These are phyloP conservation scores for Trichogramma dendrolimi DNA, from an alignment of 2,888 invertebrate species.

Conservation along the genomic window DNA sequence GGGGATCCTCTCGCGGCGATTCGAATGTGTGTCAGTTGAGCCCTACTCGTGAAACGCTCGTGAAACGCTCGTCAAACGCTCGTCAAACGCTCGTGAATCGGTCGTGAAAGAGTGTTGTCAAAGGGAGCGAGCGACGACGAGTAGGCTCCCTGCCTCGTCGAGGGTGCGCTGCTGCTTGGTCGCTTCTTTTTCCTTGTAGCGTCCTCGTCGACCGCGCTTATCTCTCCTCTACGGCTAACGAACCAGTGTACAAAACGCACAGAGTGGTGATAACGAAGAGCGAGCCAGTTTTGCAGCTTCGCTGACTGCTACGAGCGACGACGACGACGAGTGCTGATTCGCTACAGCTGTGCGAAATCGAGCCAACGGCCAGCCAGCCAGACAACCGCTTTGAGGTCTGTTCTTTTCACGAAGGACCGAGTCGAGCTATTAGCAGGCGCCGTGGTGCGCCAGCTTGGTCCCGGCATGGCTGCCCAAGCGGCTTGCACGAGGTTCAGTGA, in stretches of 20 bases:
- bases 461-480: conserved; percentile 80
- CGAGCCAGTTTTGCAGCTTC: not conserved
- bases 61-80: too few species aligned
- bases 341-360: too few species aligned
- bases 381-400: too few species aligned
- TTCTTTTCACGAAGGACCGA: too few species aligned
- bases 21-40: too few species aligned
- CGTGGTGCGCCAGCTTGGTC: conserved; percentile 32
- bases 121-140: not conserved
- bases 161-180: not conserved
- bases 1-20: too few species aligned
- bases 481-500: conserved; percentile 97
- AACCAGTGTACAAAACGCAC: not conserved
- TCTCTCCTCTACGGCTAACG: not conserved
- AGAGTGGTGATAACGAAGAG: not conserved
- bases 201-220: not conserved
- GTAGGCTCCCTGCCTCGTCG: not conserved
- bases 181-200: not conserved
- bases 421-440: conserved; percentile 5
- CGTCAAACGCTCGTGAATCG: too few species aligned
- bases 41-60: too few species aligned
- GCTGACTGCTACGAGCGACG: not conserved
- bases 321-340: too few species aligned
- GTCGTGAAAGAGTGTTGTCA: not conserved
- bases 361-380: too few species aligned